A percentile compares a stretch with the other conserved stretches of the same genome.
phyloP scores from a whole-genome alignment of 2,113 vertebrate species.

The Coptodon rendalli region DNA sequence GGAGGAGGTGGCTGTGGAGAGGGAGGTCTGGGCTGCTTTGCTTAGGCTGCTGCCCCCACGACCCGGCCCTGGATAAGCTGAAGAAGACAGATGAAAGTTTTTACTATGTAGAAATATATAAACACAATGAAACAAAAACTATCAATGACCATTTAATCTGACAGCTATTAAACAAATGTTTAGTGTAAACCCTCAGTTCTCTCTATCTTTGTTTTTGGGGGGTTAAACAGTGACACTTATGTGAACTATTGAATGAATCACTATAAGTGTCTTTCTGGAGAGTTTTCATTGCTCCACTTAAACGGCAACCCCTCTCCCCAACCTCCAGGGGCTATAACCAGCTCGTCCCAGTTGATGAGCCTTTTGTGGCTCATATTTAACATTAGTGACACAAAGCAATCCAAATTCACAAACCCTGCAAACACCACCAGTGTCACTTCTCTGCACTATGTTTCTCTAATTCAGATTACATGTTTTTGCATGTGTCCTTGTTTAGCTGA shows the following conservation, averaged over 20 bases:
- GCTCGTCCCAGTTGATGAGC: rapidly evolving
- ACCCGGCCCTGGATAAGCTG: not conserved
- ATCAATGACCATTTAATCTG: rapidly evolving
- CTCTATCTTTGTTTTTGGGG: rapidly evolving
- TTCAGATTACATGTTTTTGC: not conserved
- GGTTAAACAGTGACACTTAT: not conserved
- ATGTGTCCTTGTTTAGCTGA: not conserved
- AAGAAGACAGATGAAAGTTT: not conserved
- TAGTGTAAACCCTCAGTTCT: not conserved
- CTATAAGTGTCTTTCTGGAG: not conserved
- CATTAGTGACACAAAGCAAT: too few species aligned
- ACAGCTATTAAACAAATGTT: not conserved
- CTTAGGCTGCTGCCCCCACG: too few species aligned
- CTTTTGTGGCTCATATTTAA: too few species aligned
- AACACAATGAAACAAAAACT: not conserved
- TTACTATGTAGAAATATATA: not conserved
- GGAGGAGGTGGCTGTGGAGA: not conserved
- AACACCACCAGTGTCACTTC: too few species aligned
- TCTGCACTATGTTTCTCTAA: too few species aligned
- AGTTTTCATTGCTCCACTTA: not conserved
- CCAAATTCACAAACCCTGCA: too few species aligned
- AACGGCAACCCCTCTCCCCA: not conserved
- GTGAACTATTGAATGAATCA: not conserved
- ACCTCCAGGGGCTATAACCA: not conserved
- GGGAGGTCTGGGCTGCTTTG: not conserved